phyloP scores from a whole-genome alignment of 2,888 invertebrate species.

The Acronicta leporina region DNA sequence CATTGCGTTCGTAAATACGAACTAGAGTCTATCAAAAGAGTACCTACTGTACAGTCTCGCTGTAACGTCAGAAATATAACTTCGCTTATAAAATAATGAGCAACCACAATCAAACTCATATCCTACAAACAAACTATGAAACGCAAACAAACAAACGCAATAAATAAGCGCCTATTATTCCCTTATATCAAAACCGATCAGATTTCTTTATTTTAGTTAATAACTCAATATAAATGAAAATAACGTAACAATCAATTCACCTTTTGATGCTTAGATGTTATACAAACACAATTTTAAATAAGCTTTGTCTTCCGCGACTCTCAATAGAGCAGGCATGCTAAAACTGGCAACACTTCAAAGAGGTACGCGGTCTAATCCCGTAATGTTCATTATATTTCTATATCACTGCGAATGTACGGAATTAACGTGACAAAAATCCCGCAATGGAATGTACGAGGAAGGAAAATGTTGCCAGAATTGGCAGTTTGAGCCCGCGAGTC shows the following conservation, averaged over 20 bases:
- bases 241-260: too few relatives aligned
- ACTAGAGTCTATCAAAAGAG: too few relatives aligned
- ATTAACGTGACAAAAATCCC: constrained; percentile 14
- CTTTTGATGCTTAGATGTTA: background rate
- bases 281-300: constrained; percentile 10
- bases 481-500: constrained; percentile 7
- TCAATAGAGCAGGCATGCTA: constrained; percentile 1
- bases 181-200: constrained; percentile 15
- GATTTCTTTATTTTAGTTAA: too few relatives aligned
- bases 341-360: constrained; percentile 26
- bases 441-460: constrained; percentile 45
- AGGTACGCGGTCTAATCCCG: constrained; percentile 15
- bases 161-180: constrained; percentile 5
- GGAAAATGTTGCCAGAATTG: constrained; percentile 18
- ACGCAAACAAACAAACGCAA: constrained; percentile 17
- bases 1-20: background rate
- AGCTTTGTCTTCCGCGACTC: constrained; percentile 11
- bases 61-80: constrained; percentile 39
- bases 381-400: constrained; percentile 19
- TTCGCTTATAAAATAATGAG: constrained; percentile 46
- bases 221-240: background rate
- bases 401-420: constrained; percentile 34
- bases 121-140: background rate
- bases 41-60: background rate
- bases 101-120: constrained; percentile 20